Evolutionary conservation across 2,888 invertebrate genomes (phyloP), one percentile per base, ranked within the genome.

Genomic region (Augochlorella aurata): DNA sequence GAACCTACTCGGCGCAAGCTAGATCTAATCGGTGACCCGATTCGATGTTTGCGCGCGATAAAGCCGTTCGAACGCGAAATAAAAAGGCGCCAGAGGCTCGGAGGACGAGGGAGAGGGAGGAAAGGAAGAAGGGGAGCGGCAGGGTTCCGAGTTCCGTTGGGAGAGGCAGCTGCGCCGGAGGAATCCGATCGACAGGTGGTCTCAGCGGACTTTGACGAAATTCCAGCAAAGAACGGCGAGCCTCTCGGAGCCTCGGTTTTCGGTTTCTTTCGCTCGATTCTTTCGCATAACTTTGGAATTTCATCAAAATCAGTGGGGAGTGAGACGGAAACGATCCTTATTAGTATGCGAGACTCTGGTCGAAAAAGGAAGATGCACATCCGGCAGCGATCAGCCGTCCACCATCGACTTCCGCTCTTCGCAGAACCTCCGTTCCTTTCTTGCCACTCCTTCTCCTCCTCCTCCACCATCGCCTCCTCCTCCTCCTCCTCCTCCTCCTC

Each of bases 341-440:
- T 92, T 90, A 91, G 89, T 91, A 92, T 92, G 91, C 90, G 85
- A 89, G 88, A 87, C 86, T 89, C 86, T 86, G 86, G 89, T 89
- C 89, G 89, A 89, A 92, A 92, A 91, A 93, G 93, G 92, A 92
- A 93, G 93, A 92, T 93, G 92, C 91, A 91, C 93, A 93, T 93
- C 93, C 93, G 92, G 92, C 88, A 92, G 91, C 91, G 91, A 93
- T 89, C 89, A 86, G 88, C 88, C 91, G 92, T 91, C 90, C 90
- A 91, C 88, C 88, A 88, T 90, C 89, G 89, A 90, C 92, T 93
- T 93, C 93, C 92, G 92, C 90, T 86, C 89, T 92, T 92, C 92
- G 85, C 83, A 88, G 92, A 93, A 93, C 84, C 84, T 86, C 82
- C 71, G 72, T 81, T 74, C 83, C 76, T 78, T 84, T 72, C 81